Evolutionary conservation across 2,888 invertebrate species (phyloP).

Genomic region (Hecatera dysodea): DNA sequence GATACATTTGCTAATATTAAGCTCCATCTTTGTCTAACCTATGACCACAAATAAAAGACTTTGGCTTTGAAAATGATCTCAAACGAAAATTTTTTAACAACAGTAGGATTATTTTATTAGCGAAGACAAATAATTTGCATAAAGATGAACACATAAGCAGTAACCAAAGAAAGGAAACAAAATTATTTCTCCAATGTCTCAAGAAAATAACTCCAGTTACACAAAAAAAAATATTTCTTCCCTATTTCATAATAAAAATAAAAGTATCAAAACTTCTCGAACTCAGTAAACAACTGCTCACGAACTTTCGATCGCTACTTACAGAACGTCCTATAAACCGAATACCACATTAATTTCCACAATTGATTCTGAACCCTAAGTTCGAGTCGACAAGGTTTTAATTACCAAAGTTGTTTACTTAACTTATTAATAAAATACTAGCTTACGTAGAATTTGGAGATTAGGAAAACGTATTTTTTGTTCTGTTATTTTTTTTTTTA

Average conservation of each 20-base stretch:
- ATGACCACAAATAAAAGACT: too few species aligned
- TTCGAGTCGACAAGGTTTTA: conserved; percentile 32
- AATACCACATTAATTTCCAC: conserved; percentile 62
- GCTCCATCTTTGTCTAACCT: too few species aligned
- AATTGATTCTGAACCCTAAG: conserved; percentile 67
- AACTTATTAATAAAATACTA: conserved; percentile 86
- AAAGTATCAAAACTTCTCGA: conserved; percentile 79
- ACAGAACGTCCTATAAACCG: conserved; percentile 77
- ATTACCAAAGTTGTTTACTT: conserved; percentile 68
- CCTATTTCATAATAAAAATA: conserved; percentile 47
- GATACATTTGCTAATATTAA: too few species aligned
- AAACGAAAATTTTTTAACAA: too few species aligned
- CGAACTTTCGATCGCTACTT: conserved; percentile 82
- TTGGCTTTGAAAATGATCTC: too few species aligned
- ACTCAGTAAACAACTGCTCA: conserved; percentile 78
- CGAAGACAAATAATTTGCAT: too few species aligned
- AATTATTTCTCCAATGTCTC: too few species aligned
- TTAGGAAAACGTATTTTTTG: conserved; percentile 85
- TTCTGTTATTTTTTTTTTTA: conserved; percentile 67
- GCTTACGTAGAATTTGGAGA: conserved; percentile 87
- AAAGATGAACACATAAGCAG: too few species aligned
- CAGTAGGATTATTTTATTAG: too few species aligned
- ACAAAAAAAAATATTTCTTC: conserved; percentile 18
- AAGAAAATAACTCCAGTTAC: conserved; percentile 18
- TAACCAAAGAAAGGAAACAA: too few species aligned